Conservation (phyloP, 2,113 vertebrate genomes). For the Chloropsis hardwickii region DNA sequence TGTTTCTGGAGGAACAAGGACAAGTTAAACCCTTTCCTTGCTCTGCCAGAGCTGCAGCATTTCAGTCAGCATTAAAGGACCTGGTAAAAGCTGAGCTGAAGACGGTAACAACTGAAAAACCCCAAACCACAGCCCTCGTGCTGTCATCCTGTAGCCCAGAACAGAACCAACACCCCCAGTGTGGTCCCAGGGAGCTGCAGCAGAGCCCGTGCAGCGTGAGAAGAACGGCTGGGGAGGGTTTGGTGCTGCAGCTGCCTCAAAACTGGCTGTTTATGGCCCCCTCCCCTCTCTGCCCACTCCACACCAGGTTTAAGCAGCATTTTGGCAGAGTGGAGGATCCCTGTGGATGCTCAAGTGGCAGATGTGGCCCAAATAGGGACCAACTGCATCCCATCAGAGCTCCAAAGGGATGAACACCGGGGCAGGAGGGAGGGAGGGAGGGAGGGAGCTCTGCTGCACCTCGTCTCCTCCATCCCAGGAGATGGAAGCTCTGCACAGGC, state of each 20-base stretch:
- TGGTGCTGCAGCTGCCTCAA: neutral
- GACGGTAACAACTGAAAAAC: neutral
- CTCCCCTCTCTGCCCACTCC: neutral
- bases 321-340: neutral
- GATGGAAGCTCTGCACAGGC: neutral
- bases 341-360: neutral
- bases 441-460: neutral
- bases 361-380: neutral
- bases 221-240: neutral
- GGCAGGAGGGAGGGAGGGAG: neutral
- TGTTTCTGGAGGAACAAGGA: neutral
- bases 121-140: neutral
- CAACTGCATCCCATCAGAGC: neutral
- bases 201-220: neutral
- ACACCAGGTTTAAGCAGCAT: neutral
- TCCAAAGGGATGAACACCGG: accelerated
- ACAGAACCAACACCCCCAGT: neutral
- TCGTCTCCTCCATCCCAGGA: neutral
- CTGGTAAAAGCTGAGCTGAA: neutral
- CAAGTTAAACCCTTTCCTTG: neutral
- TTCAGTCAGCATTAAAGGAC: neutral
- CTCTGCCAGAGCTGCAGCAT: neutral
- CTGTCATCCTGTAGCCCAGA: neutral
- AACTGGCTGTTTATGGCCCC: neutral
- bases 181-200: neutral